Base-by-base conservation (phyloP, 2,888 invertebrate species). In the Acleris holmiana region DNA sequence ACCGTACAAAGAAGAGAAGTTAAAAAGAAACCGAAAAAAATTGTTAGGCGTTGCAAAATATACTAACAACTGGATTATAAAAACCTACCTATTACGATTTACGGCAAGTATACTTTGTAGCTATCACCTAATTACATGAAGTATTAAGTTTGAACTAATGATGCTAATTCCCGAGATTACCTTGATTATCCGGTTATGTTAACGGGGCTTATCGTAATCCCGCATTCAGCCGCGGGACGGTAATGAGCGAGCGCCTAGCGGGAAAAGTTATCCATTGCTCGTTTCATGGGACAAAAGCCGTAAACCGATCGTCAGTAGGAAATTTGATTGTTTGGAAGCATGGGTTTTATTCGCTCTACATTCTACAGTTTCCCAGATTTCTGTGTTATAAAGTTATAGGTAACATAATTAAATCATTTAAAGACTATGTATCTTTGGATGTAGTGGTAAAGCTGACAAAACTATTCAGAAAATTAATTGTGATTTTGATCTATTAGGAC, bases 201-300 rank as follows among this genome's bases (percentile, higher is more conserved):
- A 70, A 70, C 69, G 53, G 59, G 68, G 71, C 67, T 73, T 69
- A 73, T 49, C 47, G 58, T 72, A 72, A 72, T 71, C 71, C 69
- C 59, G 56, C 61, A 61, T 62, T 40, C 66, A 46, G 55, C 48
- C 47, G 21, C 46, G 53, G 48, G 46, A 55, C 56, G 50, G 59
- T 64, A 61, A 44, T 17, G 62, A 53, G 50, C 48, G 8, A 29
- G 29, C n/a, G n/a, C n/a, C n/a, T n/a, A n/a, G n/a, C 29, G 44
- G 57, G 50, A 35, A 48, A 47, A 50, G 41, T 51, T 57, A 47
- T 57, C 47, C 63, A 49, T 47, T 21, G 55, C 55, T 61, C 35
- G 55, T 58, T 58, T n/a, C 51, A 35, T 29, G 18, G 23, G 48
- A 55, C 23, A 41, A 55, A 41, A 61, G 67, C 66, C n/a, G 25